These are phyloP conservation scores for Corticium candelabrum DNA, from an alignment of 37 sponge, comb jelly and placozoan genomes.

Conservation along the genomic window DNA sequence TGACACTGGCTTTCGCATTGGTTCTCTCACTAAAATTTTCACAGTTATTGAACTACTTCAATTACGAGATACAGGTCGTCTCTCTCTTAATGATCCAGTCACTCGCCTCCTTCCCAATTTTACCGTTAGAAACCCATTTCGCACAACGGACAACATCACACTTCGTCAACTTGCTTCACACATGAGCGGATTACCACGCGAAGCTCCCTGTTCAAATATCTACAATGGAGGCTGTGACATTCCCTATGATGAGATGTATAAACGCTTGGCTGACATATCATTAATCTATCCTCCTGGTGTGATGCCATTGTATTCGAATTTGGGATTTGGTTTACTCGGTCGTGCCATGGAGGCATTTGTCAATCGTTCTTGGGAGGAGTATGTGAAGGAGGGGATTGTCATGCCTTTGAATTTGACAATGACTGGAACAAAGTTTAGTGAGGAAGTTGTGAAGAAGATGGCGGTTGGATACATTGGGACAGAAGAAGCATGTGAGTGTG, in stretches of 20 bases:
- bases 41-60: conserved; percentile 47
- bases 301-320: conserved; percentile 54
- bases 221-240: conserved; percentile 39
- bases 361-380: conserved; percentile 39
- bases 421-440: conserved; percentile 32
- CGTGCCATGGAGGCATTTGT: conserved; percentile 11
- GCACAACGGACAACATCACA: conserved; percentile 44
- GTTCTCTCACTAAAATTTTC: conserved; percentile 56
- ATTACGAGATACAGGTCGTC: conserved; percentile 28
- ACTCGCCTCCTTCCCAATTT: conserved; percentile 34
- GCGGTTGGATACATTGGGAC: conserved; percentile 48
- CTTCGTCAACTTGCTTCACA: conserved; percentile 58
- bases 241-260: conserved; percentile 20
- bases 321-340: conserved; percentile 64
- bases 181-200: conserved; percentile 55
- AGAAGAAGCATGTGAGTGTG: conserved; percentile 1
- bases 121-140: conserved; percentile 41
- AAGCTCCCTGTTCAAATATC: conserved; percentile 37
- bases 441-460: conserved; percentile 15
- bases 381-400: conserved; percentile 23
- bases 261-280: conserved; percentile 18
- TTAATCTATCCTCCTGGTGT: conserved; percentile 48
- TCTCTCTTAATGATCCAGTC: conserved; percentile 37
- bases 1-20: conserved; percentile 56
- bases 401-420: conserved; percentile 37